These are phyloP conservation scores for Brienomyrus brachyistius DNA, from an alignment of 2,113 vertebrate species.

Conservation along the genomic window DNA sequence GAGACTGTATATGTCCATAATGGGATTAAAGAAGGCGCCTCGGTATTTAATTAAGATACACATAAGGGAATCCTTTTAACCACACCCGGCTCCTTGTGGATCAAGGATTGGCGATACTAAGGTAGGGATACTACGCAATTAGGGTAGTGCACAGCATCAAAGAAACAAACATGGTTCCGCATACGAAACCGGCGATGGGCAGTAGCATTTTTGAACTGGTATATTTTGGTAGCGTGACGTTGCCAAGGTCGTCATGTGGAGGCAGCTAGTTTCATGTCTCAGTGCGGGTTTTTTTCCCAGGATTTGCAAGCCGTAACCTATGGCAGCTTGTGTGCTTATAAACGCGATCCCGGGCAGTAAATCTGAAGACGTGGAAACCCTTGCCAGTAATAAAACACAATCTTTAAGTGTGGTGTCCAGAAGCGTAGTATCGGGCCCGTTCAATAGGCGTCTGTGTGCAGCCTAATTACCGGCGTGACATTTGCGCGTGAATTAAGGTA, in stretches of 20 bases:
- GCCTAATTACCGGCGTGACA: not conserved
- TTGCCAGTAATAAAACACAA: not conserved
- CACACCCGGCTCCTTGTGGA: slow-evolving; percentile 60
- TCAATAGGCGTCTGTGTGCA: not conserved
- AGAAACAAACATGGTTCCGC: not conserved
- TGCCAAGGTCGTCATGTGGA: slow-evolving; percentile 24
- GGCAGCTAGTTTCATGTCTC: not conserved
- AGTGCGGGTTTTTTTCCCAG: not conserved
- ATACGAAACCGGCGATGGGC: not conserved
- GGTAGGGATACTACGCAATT: slow-evolving; percentile 46
- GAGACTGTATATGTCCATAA: slow-evolving; percentile 20
- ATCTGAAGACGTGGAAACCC: not conserved
- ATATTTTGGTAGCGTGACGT: slow-evolving; percentile 8
- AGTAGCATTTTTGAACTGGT: not conserved
- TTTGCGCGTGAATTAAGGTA: not conserved
- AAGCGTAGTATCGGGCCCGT: not conserved
- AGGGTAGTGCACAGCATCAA: not conserved
- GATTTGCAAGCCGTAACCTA: not conserved
- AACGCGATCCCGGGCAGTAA: not conserved
- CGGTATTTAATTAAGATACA: slow-evolving; percentile 33
- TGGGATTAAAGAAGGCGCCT: slow-evolving; percentile 38
- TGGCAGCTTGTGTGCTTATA: not conserved
- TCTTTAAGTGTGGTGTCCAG: not conserved
- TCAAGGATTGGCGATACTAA: slow-evolving; percentile 40
- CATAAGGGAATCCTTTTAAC: slow-evolving; percentile 42